phyloP scores from a whole-genome alignment of 35 echinoderm and acorn worm species.

The Ophioderma brevispina region DNA sequence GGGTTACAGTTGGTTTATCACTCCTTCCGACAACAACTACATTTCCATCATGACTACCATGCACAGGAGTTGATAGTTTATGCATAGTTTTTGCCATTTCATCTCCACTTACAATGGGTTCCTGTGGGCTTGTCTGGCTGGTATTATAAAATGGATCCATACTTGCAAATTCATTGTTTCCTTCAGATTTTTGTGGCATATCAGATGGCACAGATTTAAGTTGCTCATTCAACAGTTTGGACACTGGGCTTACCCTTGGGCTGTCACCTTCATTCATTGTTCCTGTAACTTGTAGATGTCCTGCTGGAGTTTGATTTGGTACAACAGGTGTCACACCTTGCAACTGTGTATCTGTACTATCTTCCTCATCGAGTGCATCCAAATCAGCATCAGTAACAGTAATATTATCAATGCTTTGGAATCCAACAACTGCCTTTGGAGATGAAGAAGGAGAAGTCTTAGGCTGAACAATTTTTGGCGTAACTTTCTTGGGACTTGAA shows the following conservation, averaged over 20 bases:
- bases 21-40: no score
- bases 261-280: not conserved
- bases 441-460: not conserved
- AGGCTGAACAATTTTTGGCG: not conserved
- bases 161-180: constrained; percentile 74
- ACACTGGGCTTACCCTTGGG: constrained; percentile 78
- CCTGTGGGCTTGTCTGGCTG: not conserved
- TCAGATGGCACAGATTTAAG: not conserved
- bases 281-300: constrained; percentile 8
- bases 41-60: no score
- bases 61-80: not conserved
- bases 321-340: not conserved
- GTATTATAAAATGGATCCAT: constrained; percentile 78
- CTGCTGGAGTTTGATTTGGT: not conserved
- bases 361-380: constrained; percentile 66
- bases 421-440: constrained; percentile 57
- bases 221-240: constrained; percentile 72
- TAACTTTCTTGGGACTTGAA: constrained; percentile 1
- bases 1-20: no score
- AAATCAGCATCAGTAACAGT: constrained; percentile 80
- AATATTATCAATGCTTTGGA: constrained; percentile 56
- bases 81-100: not conserved
- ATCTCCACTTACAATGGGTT: not conserved
- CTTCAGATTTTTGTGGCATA: not conserved
- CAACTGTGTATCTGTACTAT: not conserved